These are phyloP conservation scores for Megatriorchis doriae DNA, from an alignment of 2,113 vertebrate genomes.

Conservation along the genomic window DNA sequence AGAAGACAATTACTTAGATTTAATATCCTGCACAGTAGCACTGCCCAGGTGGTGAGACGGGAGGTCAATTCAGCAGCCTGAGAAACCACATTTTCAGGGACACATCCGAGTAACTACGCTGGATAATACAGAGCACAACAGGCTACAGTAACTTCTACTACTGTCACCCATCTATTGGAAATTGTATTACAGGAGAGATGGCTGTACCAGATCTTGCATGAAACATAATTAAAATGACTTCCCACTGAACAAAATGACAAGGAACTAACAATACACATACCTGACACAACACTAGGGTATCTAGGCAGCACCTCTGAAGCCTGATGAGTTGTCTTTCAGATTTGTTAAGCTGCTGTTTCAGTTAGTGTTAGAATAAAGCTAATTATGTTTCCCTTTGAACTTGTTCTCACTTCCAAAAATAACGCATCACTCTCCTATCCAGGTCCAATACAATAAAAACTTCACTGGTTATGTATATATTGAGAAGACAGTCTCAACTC, in stretches of 20 bases:
- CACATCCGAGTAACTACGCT: fast-evolving
- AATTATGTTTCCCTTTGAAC: neutral
- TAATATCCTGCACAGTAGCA: fast-evolving
- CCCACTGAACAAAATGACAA: neutral
- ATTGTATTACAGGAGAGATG: neutral
- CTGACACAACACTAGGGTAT: neutral
- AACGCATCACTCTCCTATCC: neutral
- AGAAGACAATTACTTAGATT: neutral
- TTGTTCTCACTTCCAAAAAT: neutral
- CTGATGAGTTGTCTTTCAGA: neutral
- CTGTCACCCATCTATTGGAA: neutral
- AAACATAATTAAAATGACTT: neutral
- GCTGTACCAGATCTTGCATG: neutral
- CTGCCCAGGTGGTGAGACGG: neutral
- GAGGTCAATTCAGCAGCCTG: neutral
- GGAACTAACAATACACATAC: fast-evolving
- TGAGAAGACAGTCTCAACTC: neutral
- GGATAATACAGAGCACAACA: neutral
- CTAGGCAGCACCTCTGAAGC: neutral
- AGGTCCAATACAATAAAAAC: neutral
- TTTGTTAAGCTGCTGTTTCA: neutral
- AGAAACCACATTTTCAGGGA: neutral
- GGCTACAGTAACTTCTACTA: neutral
- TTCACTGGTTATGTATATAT: neutral
- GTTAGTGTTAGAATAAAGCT: neutral